These are phyloP conservation scores for Drosophila lacicola DNA, from an alignment of 2,888 invertebrate species.

Conservation along the genomic window DNA sequence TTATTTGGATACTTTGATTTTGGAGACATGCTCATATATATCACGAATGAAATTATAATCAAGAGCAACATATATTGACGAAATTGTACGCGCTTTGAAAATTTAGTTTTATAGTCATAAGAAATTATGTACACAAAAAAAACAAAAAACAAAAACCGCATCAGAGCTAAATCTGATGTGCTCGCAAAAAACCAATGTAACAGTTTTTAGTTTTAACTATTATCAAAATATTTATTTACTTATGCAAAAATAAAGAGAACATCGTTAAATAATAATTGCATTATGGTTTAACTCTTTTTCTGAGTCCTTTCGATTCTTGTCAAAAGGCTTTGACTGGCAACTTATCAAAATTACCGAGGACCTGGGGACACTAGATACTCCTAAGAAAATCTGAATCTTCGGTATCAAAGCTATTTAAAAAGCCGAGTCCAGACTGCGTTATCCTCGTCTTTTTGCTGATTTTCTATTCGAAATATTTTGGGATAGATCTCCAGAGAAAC, in stretches of 20 bases:
- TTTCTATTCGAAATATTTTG: no score
- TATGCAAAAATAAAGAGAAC: constrained; percentile 77
- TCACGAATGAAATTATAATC: constrained; percentile 41
- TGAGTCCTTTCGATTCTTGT: no score
- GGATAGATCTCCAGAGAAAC: no score
- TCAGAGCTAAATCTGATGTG: constrained; percentile 24
- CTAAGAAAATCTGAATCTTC: no score
- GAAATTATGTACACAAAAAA: constrained; percentile 35
- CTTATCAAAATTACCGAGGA: no score
- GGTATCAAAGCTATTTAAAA: no score
- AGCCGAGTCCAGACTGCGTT: no score
- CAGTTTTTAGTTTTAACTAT: constrained; percentile 75
- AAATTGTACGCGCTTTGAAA: constrained; percentile 50
- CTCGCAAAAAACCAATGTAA: constrained; percentile 38
- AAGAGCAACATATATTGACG: constrained; percentile 45
- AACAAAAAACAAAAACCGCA: constrained; percentile 26
- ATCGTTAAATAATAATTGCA: constrained; percentile 63
- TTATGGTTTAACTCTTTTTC: not conserved
- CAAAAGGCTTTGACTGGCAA: no score
- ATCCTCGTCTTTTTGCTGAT: no score
- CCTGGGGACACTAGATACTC: no score
- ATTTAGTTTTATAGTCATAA: constrained; percentile 50
- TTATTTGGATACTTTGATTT: constrained; percentile 25
- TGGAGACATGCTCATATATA: constrained; percentile 32
- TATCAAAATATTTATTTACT: constrained; percentile 76